A percentile compares a stretch with the other conserved stretches of the same genome.
These are phyloP conservation scores for Arion vulgaris DNA, from an alignment of 1,140 invertebrate genomes.

Conservation along the genomic window DNA sequence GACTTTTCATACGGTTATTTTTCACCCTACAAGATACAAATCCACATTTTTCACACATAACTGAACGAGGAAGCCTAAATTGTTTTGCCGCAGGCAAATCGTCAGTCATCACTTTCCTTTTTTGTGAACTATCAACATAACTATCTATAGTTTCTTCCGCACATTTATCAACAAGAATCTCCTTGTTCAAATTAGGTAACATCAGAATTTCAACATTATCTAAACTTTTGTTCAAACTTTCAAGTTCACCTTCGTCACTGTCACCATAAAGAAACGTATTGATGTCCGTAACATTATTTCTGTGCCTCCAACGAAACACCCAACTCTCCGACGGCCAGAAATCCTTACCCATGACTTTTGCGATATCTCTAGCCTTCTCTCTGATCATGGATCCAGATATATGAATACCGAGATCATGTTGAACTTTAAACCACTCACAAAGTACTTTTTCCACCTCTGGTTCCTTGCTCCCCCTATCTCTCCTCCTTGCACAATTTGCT, in stretches of 20 bases:
- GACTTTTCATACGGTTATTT: slow-evolving; percentile 18
- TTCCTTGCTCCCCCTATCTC: slow-evolving; percentile 32
- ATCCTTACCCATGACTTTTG: slow-evolving; percentile 31
- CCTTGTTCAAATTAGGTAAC: background rate
- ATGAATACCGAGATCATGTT: slow-evolving; percentile 35
- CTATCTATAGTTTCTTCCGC: background rate
- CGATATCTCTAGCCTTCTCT: slow-evolving; percentile 37
- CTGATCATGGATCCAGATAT: slow-evolving; percentile 25
- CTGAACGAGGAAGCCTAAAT: slow-evolving; percentile 10
- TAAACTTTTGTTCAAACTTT: background rate
- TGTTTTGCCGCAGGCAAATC: background rate
- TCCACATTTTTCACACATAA: slow-evolving; percentile 40
- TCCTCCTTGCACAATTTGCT: slow-evolving; percentile 1
- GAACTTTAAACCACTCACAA: slow-evolving; percentile 35
- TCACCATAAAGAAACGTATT: background rate
- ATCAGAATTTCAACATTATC: background rate
- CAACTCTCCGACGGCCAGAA: slow-evolving; percentile 38
- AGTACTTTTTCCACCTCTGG: slow-evolving; percentile 35
- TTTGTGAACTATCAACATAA: background rate
- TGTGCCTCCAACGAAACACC: slow-evolving; percentile 37
- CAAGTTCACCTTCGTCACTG: slow-evolving; percentile 5
- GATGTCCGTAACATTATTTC: slow-evolving; percentile 24
- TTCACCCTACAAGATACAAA: slow-evolving; percentile 27
- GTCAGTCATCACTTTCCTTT: background rate
- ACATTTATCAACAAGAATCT: background rate